These are phyloP conservation scores for Sminthurinus aureus DNA, from an alignment of 2,888 invertebrate genomes.

Conservation along the genomic window DNA sequence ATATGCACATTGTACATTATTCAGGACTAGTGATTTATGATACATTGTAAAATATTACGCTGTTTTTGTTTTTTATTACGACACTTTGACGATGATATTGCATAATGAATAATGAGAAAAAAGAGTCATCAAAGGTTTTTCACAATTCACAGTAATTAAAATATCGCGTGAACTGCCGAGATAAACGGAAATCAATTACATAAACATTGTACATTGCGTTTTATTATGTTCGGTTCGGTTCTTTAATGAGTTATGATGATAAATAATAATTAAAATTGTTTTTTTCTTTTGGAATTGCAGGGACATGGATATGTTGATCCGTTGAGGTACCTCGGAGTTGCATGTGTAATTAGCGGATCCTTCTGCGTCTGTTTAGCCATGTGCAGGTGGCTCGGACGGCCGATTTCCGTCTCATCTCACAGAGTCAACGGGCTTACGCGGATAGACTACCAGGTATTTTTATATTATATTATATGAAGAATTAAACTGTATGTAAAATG, in stretches of 20 bases:
- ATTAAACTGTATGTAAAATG: too few species aligned
- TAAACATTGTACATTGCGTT: too few species aligned
- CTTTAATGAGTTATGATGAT: background rate
- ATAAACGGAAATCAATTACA: background rate
- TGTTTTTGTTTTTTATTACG: too few species aligned
- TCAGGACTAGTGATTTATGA: too few species aligned
- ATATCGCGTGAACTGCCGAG: too few species aligned
- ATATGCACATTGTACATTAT: too few species aligned
- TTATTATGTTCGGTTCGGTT: background rate
- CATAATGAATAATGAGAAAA: too few species aligned
- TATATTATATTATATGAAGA: too few species aligned
- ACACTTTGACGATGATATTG: too few species aligned
- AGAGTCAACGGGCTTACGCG: conserved; percentile 41
- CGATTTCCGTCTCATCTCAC: conserved; percentile 56
- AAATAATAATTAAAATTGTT: background rate
- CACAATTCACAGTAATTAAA: too few species aligned
- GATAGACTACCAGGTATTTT: conserved; percentile 34
- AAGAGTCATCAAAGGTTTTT: too few species aligned
- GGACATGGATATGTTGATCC: conserved; percentile 71
- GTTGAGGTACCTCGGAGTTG: conserved; percentile 73
- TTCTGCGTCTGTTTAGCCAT: conserved; percentile 75
- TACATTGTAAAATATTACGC: too few species aligned
- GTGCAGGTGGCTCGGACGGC: conserved; percentile 74
- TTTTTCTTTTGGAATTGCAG: conserved; percentile 29
- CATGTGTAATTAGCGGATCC: conserved; percentile 77